Evolutionary conservation across 2,113 vertebrate species (phyloP).

Genomic region (Brachyhypopomus occidentalis): DNA sequence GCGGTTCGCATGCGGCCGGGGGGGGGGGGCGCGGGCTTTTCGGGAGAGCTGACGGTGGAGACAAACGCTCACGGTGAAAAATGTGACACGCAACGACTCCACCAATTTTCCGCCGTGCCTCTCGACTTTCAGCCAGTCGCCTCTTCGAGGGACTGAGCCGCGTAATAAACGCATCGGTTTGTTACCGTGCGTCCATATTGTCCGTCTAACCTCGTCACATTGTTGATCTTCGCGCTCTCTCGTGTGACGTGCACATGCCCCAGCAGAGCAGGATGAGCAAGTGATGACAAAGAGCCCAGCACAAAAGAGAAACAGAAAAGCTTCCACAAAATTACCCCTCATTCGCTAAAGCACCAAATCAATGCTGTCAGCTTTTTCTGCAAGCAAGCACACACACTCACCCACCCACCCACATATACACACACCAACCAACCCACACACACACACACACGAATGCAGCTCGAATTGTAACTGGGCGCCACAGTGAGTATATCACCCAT

Average conservation of each 20-base stretch:
- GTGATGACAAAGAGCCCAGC: neutral
- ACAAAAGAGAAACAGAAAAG: neutral
- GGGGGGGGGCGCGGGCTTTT: no score
- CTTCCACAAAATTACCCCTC: neutral
- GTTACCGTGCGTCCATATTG: neutral
- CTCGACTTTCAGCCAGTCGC: neutral
- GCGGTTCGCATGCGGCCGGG: no score
- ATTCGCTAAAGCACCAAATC: conserved; percentile 13
- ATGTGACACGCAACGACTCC: neutral
- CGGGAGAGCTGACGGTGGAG: neutral
- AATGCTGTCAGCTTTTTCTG: neutral
- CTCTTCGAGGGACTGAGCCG: neutral
- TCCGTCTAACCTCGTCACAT: neutral
- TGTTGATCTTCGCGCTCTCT: neutral
- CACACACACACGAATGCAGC: neutral
- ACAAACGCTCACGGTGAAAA: neutral
- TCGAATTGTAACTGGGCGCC: neutral
- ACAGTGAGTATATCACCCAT: neutral
- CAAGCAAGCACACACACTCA: neutral
- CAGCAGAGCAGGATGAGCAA: neutral
- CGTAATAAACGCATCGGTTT: neutral
- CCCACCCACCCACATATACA: no score
- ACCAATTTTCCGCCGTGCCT: neutral
- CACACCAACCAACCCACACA: neutral
- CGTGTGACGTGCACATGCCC: neutral